Base-by-base conservation (phyloP, 2,113 vertebrate genomes). In the Coryphaenoides rupestris region DNA sequence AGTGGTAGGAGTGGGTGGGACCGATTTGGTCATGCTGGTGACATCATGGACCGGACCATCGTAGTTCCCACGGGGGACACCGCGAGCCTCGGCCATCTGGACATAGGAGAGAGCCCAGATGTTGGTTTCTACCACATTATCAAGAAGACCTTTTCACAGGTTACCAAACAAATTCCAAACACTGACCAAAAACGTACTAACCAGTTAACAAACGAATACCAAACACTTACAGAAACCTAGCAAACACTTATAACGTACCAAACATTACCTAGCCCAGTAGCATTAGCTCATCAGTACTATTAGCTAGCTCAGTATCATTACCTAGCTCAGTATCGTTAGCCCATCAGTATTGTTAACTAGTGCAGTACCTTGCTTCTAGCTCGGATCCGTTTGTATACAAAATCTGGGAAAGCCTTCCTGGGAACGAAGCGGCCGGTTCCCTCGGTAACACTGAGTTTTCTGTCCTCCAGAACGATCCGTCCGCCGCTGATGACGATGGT, bases 51-150 rank as follows among this genome's bases (percentile, higher is more conserved):
- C 94, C 0, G 94, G 93, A 4, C 95, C 96, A 0, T 97, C 94
- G 0, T 98, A 98, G 63, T 95, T 93, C n/a, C 94, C 96, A 0
- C 96, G 84, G 1, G 96, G 96, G 33, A 98, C 95, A 0, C 95
- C 93, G 0, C 92, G 95, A 19, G 94, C 87, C 66, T 98, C 95
- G 0, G 95, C 93, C 88, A 98, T 91, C 96, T 98, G 73, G 14
- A 5, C 26, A 23, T 1, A 63, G 22, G 14, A 15, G 28, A 40
- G 33, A 10, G 33, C 9, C 33, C 9, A 40, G 19, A n/a, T 16
- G 7, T 40, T 40, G 33, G 33, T 40, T 12, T 40, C 7, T 40
- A 33, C 28, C 28, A 33, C 5, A 10, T 7, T 33, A 7, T 5
- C 5, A 33, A 7, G 28, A 33, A 33, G 28, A 33, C 5, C 28